Base-by-base conservation (phyloP, 2,113 vertebrate genomes). In the Amblyopsis rosae region DNA sequence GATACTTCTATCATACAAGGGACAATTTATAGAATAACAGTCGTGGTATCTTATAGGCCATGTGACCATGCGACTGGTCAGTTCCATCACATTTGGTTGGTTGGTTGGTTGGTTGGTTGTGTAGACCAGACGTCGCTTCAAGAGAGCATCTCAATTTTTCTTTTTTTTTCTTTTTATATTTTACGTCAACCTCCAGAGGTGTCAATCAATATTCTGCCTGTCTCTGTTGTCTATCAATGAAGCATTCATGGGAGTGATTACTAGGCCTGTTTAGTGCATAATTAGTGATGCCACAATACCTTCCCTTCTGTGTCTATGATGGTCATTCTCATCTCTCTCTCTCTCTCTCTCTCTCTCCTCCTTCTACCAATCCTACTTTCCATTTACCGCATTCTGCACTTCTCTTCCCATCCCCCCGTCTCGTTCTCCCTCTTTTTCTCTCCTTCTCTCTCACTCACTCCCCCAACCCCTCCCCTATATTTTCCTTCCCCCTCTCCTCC, bases 381-480 rank as follows among this genome's bases (percentile, higher is more conserved):
- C 12, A 79, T 88, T 79, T 88, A 87, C 86, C 66, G 83, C 87
- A 88, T 90, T 88, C 82, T 85, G 81, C 78, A 88, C 75, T n/a
- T 41, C 72, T 82, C 77, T 71, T 72, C 83, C 88, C 82, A 82
- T 85, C 84, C 85, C 85, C 86, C 81, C 66, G 1, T 45, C 70
- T 76, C 55, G 76, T 9, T 82, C 46, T 59, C 48, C 60, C 58
- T 16, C 10, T 69, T 47, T 50, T 10, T 13, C 53, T 48, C 16
- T 64, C 54, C 33, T n/a, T 45, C 53, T 26, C 41, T 12, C 45
- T 62, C 46, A 56, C 55, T 32, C 46, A 41, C 55, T 59, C 64
- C 15, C 65, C 19, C 45, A n/a, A 47, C 41, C 62, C 67, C 63
- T 54, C 65, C 46, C 17, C 65, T 73, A 16, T 50, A 26, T 66